Evolutionary conservation across 2,888 invertebrate genomes (phyloP), one percentile per base, ranked within the genome.

Genomic region (Dryococelus australis): DNA sequence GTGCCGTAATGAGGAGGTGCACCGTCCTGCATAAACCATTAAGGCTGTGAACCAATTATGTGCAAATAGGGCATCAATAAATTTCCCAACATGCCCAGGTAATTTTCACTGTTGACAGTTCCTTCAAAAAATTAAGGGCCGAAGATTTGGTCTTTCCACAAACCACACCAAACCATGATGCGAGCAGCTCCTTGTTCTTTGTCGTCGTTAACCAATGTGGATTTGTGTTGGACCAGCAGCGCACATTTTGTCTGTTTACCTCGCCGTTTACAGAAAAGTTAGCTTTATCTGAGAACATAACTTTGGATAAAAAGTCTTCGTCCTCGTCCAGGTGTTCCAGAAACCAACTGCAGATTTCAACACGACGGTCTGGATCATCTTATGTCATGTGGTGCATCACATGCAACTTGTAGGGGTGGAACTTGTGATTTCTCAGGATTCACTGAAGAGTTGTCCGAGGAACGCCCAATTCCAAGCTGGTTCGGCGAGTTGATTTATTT

Each of bases 21-120:
- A n/a, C 84, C 84, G n/a, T n/a, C n/a, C n/a, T n/a, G n/a, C n/a
- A n/a, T n/a, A n/a, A n/a, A n/a, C n/a, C n/a, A n/a, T n/a, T 84
- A 27, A 26, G 12, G 84, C 13, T 4, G 13, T 24, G 28, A 10
- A 43, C 84, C 43, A 43, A 84, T 84, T n/a, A 35, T 84, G 43
- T n/a, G 27, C 84, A 84, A 43, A n/a, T 84, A 13, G 24, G 12
- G 84, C 24, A 84, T 9, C 35, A 35, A 35, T 35, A 10, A 27
- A 84, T 84, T 28, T 6, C 43, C 84, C 84, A 84, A 27, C 43
- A 84, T 84, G 24, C 8, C 43, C 84, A 84, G 84, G 28, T 84
- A 84, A 6, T 28, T 28, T 84, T 27, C 84, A 35, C 84, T 84
- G 10, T 6, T 84, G 43, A 84, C 84, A 35, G 26, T 35, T 28